phyloP scores from a whole-genome alignment of 2,113 vertebrate genomes.

The Osmerus mordax region DNA sequence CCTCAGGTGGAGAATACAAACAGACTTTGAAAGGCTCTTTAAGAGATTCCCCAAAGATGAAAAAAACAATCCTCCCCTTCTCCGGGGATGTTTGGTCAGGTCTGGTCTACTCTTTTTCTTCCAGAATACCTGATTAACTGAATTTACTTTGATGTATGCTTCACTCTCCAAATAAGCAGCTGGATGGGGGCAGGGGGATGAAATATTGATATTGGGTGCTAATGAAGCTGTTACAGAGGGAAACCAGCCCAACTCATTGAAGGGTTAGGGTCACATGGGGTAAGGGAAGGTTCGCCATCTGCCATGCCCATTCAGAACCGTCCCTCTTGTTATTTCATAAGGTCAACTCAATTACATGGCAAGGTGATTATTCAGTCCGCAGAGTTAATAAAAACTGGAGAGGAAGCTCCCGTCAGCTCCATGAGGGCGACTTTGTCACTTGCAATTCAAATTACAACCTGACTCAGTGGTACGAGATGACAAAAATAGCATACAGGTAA shows the following conservation, averaged over 20 bases:
- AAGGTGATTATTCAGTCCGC: slow-evolving; percentile 63
- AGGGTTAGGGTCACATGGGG: slow-evolving; percentile 31
- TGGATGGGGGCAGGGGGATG: slow-evolving; percentile 23
- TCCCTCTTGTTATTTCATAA: slow-evolving; percentile 68
- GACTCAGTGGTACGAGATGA: slow-evolving; percentile 34
- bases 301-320: slow-evolving; percentile 39
- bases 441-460: slow-evolving; percentile 59
- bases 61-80: slow-evolving; percentile 31
- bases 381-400: slow-evolving; percentile 67
- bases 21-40: slow-evolving; percentile 49
- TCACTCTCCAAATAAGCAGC: slow-evolving; percentile 25
- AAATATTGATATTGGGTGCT: slow-evolving; percentile 51
- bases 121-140: slow-evolving; percentile 23
- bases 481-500: slow-evolving; percentile 61
- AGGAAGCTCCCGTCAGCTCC: slow-evolving; percentile 33
- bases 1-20: slow-evolving; percentile 49
- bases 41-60: slow-evolving; percentile 23
- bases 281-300: slow-evolving; percentile 32
- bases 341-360: slow-evolving; percentile 68
- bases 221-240: slow-evolving; percentile 57
- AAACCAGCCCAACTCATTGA: slow-evolving; percentile 42
- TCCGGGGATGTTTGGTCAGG: slow-evolving; percentile 34
- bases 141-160: background rate
- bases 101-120: slow-evolving; percentile 9
- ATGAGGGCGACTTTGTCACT: slow-evolving; percentile 51